phyloP scores from a whole-genome alignment of 2,888 invertebrate genomes.

The Entomobrya proxima region DNA sequence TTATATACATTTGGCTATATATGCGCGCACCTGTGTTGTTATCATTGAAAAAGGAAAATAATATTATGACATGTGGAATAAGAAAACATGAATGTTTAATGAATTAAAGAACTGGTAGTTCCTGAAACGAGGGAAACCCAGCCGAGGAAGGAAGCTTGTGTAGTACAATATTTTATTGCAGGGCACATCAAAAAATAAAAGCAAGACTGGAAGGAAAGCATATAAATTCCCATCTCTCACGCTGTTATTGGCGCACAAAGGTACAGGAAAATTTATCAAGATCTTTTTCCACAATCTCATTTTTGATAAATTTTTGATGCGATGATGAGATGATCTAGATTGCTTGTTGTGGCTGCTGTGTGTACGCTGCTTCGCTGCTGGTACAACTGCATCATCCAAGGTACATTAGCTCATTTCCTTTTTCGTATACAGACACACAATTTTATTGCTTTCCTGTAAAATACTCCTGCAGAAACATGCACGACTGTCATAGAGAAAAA shows the following conservation, averaged over 20 bases:
- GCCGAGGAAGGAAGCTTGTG: not conserved
- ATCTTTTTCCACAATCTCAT: not conserved
- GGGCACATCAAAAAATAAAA: slow-evolving; percentile 11
- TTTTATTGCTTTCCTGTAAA: slow-evolving; percentile 15
- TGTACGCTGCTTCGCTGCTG: too few species aligned
- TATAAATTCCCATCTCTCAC: not conserved
- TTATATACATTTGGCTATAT: too few species aligned
- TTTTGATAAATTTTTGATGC: slow-evolving; percentile 13
- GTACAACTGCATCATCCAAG: not conserved
- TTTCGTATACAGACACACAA: slow-evolving; percentile 11
- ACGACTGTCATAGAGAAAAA: not conserved
- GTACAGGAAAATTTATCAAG: not conserved
- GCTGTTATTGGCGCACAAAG: not conserved
- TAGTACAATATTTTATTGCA: slow-evolving; percentile 1
- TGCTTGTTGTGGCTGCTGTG: not conserved
- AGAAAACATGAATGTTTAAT: too few species aligned
- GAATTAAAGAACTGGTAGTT: too few species aligned
- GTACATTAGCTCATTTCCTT: slow-evolving; percentile 1
- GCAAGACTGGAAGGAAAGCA: too few species aligned
- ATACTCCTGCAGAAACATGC: not conserved
- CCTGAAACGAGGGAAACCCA: too few species aligned
- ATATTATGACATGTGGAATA: too few species aligned
- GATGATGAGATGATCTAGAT: not conserved
- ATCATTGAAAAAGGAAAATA: too few species aligned
- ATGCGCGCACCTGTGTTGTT: too few species aligned